Evolutionary conservation across 2,113 vertebrate species (phyloP).

Genomic region (Chelonoidis abingdonii): DNA sequence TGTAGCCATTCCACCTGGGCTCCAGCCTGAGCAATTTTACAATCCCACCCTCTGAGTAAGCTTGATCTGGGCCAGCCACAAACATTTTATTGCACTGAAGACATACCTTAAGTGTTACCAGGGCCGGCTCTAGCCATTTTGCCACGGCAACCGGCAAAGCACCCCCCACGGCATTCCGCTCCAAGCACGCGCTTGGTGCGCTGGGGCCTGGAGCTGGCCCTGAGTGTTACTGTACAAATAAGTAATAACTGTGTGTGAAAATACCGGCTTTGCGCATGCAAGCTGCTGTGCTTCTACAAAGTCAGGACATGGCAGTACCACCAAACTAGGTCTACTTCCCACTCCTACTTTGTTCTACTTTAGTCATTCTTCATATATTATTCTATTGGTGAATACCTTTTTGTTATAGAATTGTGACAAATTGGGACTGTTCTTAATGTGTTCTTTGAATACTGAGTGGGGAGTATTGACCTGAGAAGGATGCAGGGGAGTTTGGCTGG

Average conservation of each 20-base stretch:
- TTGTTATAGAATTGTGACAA: too few relatives aligned
- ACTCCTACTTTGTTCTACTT: not conserved
- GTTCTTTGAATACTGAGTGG: too few relatives aligned
- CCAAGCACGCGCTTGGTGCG: too few relatives aligned
- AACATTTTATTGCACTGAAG: not conserved
- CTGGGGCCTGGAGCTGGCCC: too few relatives aligned
- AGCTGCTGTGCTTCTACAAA: not conserved
- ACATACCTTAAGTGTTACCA: not conserved
- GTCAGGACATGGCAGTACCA: not conserved
- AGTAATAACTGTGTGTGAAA: rapidly evolving
- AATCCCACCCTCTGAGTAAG: not conserved
- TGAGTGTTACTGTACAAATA: not conserved
- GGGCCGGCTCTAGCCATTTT: too few relatives aligned
- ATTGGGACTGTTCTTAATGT: too few relatives aligned
- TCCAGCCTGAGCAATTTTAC: not conserved
- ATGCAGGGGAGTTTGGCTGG: too few relatives aligned
- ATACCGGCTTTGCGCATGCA: rapidly evolving
- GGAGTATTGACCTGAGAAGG: too few relatives aligned
- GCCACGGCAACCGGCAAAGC: too few relatives aligned
- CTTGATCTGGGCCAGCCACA: not conserved
- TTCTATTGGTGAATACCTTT: rapidly evolving
- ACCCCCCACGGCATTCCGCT: too few relatives aligned
- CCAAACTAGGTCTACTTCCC: not conserved
- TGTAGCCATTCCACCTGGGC: not conserved
- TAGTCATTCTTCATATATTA: rapidly evolving